Evolutionary conservation across 2,113 vertebrate genomes (phyloP), one percentile per base, ranked within the genome.

Genomic region (Campylorhamphus procurvoides): DNA sequence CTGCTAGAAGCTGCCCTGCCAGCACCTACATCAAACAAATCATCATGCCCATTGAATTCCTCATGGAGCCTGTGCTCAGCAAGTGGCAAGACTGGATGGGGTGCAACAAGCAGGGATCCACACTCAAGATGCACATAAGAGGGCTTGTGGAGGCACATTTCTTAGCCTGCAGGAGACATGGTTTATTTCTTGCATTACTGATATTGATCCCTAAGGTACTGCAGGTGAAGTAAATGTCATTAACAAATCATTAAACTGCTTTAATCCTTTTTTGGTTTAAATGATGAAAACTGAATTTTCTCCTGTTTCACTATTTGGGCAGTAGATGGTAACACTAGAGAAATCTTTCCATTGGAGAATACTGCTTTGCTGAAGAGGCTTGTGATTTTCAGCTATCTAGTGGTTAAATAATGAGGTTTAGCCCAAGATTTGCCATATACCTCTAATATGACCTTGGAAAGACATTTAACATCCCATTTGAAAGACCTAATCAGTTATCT

Each of bases 51-150:
- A 2, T 24, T 28, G 13, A n/a, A 35, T 3, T 12, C 17, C 35
- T 74, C 6, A 0, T 18, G n/a, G 31, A 81, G 31, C 55, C 1
- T 3, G 12, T 29, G 42, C 56, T 82, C 47, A 50, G 12, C 2
- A 8, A 13, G 40, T 35, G 16, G 23, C 3, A 0, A 74, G 66
- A n/a, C 1, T 2, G 24, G 13, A 22, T 24, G 11, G 46, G 13
- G 31, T 50, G 40, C n/a, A 78, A 16, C 10, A 59, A 66, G 24
- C 60, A 28, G 13, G 9, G 12, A 58, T 27, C 27, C 40, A 66
- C 23, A 66, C 23, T 17, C 37, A 35, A 35, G 9, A 4, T 56
- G 42, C 2, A 0, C 0, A 1, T 8, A 42, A 20, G 0, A 6
- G 27, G 3, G 35, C 35, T 76, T 23, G 15, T 35, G 46, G 37